phyloP scores from a whole-genome alignment of 2,888 invertebrate genomes.

The Yponomeuta malinellus region DNA sequence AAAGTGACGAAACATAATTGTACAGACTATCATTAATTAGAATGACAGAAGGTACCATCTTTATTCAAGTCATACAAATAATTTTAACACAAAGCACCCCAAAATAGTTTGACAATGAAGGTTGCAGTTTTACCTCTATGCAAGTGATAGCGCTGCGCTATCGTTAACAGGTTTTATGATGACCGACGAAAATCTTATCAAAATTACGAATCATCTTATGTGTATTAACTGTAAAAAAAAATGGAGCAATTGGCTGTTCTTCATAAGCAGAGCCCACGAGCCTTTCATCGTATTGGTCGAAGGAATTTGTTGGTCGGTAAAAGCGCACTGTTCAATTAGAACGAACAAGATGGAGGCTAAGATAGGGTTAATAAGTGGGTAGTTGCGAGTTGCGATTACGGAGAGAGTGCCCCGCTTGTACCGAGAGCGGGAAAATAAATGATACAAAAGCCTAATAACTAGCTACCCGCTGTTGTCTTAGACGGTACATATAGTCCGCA shows the following conservation, averaged over 20 bases:
- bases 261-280: background rate
- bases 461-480: conserved; percentile 6
- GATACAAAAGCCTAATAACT: conserved; percentile 4
- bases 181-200: too few relatives aligned
- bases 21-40: too few relatives aligned
- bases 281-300: background rate
- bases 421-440: conserved; percentile 18
- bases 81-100: too few relatives aligned
- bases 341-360: conserved; percentile 46
- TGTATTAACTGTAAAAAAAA: background rate
- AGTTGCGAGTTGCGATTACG: conserved; percentile 38
- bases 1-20: too few relatives aligned
- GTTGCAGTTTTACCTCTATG: too few relatives aligned
- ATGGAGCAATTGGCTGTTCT: background rate
- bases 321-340: conserved; percentile 55
- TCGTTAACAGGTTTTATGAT: too few relatives aligned
- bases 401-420: conserved; percentile 48
- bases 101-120: too few relatives aligned
- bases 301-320: conserved; percentile 24
- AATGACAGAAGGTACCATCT: too few relatives aligned
- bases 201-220: too few relatives aligned
- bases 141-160: too few relatives aligned
- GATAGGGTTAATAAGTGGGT: conserved; percentile 52
- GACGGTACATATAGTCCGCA: too few relatives aligned
- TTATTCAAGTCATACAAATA: too few relatives aligned